Percentiles rank a stretch among this genome's conserved stretches.
Evolutionary conservation across 2,797 vertebrate species (phyloP).

Genomic region (Knipowitschia caucasica): DNA sequence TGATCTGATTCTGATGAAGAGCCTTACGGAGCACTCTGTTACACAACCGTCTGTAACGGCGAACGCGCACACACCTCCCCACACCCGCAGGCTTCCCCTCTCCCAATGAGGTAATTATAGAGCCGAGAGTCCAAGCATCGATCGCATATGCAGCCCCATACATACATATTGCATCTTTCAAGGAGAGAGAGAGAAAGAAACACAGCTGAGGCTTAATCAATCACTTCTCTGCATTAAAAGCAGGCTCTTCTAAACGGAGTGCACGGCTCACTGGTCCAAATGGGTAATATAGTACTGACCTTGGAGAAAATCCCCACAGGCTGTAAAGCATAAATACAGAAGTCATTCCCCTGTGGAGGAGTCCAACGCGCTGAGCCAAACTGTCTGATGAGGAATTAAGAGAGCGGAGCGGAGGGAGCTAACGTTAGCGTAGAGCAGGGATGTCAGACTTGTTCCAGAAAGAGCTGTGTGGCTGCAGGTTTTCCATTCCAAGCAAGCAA

Average conservation of each 20-base stretch:
- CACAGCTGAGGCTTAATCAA: constrained; percentile 60
- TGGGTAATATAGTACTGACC: constrained; percentile 69
- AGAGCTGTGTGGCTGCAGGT: too few species aligned
- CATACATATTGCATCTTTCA: constrained; percentile 65
- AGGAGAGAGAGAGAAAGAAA: constrained; percentile 44
- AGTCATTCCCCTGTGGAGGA: constrained; percentile 36
- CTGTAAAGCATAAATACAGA: constrained; percentile 67
- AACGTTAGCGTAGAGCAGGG: not conserved
- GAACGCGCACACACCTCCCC: constrained; percentile 6
- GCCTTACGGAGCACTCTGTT: constrained; percentile 58
- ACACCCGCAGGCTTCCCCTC: constrained; percentile 34
- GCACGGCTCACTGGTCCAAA: constrained; percentile 59
- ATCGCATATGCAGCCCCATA: constrained; percentile 66
- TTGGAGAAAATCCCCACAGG: constrained; percentile 63
- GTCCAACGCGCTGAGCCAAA: constrained; percentile 45
- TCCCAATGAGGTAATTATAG: constrained; percentile 72
- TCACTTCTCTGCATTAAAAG: constrained; percentile 58
- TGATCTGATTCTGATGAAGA: constrained; percentile 66
- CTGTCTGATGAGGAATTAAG: constrained; percentile 31
- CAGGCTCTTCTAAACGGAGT: constrained; percentile 43
- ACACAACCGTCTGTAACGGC: constrained; percentile 39
- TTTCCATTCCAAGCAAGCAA: too few species aligned
- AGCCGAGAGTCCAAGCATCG: constrained; percentile 56
- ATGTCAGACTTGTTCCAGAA: too few species aligned
- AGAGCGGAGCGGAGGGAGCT: constrained; percentile 1